Base-by-base conservation (phyloP, 1,140 invertebrate species). In the Drosophila arawakana region DNA sequence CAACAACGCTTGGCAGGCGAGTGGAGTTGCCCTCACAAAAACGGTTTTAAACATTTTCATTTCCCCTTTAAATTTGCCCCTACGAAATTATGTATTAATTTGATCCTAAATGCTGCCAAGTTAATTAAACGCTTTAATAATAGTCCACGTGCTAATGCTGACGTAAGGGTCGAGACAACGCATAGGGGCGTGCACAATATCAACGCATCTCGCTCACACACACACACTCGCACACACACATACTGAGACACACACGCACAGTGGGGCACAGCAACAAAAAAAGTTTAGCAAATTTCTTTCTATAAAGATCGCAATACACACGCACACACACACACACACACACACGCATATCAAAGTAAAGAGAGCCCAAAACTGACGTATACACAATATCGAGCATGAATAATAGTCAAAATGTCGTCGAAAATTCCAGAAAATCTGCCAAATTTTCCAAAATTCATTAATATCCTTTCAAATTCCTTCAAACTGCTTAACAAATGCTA, bases 81-180 rank as follows among this genome's bases (percentile, higher is more conserved):
- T 18, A 47, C 30, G 13, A 10, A 69, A 68, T 76, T 83, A 86
- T 76, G 68, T 69, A 55, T 63, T 74, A 81, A 86, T 79, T 81
- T 78, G 71, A 86, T 86, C 65, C 80, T 88, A 86, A 80, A 80
- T 80, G 69, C 54, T 73, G 25, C 47, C 58, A 47, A 88, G 71
- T 86, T 88, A 89, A 90, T 89, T 89, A 85, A 89, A 81, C 67
- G 83, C 77, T 79, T 86, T 83, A 86, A 86, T 86, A 80, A 72
- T 76, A 72, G 83, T 91, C 89, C 89, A 91, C 89, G 89, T 91
- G 84, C 84, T 90, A 85, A 72, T 81, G 76, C 81, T 90, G 84
- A 89, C 89, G 84, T 91, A 91, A 91, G 89, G 83, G 88, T 88
- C 79, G 78, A 65, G 41, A 57, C 78, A 76, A 63, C 66, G 54